phyloP scores from a whole-genome alignment of 2,113 vertebrate genomes.

The Myrmecobius fasciatus region DNA sequence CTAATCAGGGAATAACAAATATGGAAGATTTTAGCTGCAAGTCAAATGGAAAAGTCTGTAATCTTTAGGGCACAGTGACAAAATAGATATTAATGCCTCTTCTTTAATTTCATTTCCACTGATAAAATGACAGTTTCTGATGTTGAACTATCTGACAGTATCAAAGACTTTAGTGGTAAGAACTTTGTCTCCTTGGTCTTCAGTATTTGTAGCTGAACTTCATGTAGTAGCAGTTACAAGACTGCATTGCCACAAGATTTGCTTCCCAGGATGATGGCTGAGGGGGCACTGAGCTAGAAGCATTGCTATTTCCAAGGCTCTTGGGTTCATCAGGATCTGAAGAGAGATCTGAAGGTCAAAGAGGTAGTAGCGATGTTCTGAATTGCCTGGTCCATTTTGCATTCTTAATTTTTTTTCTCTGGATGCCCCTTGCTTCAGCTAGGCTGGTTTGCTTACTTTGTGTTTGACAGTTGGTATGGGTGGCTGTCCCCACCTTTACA shows the following conservation, averaged over 20 bases:
- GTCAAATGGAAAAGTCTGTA: background rate
- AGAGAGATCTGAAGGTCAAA: background rate
- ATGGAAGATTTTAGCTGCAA: background rate
- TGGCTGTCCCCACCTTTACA: background rate
- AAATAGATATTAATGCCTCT: background rate
- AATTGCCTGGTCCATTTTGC: background rate
- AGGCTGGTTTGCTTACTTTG: too few relatives aligned
- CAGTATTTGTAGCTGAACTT: background rate
- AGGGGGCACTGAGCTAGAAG: background rate
- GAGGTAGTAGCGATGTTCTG: background rate
- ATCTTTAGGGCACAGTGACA: background rate
- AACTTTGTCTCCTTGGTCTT: background rate
- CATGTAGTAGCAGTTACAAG: background rate
- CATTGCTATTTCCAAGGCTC: background rate
- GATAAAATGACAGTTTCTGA: background rate
- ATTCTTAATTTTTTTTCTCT: background rate
- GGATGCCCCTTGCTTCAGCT: background rate
- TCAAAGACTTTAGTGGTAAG: background rate
- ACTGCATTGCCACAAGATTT: background rate
- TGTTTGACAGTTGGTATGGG: background rate
- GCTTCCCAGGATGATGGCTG: background rate
- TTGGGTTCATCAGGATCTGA: background rate
- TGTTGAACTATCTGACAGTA: background rate
- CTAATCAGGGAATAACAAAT: background rate
- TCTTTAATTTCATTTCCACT: background rate